Evolutionary conservation across 2,113 vertebrate species (phyloP), one percentile per base, ranked within the genome.

Genomic region (Xiphorhynchus elegans): DNA sequence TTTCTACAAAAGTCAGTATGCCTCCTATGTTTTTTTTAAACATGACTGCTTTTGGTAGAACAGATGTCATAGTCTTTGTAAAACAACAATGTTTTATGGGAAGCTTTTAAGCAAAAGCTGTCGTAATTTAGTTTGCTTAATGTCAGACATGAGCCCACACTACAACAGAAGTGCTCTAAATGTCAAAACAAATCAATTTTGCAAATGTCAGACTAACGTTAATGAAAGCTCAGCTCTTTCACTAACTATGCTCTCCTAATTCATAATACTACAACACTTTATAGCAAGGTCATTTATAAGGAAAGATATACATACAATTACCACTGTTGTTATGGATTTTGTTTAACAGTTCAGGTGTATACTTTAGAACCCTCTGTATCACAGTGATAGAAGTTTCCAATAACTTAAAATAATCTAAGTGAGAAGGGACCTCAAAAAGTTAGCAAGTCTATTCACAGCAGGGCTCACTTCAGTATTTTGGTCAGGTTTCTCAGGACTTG

Each of bases 151-250:
- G 81, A 92, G 89, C 88, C 95, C 76, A 59, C 75, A 89, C 83
- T 97, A 89, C 73, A 96, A 89, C 73, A 92, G 74, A 97, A 97
- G 68, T 97, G 84, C 60, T 97, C 72, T 96, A 98, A 98, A 98
- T 98, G 97, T 98, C 97, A 98, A 96, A 97, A 97, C 93, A 97
- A 98, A 98, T 97, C 97, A 98, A 96, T 97, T 98, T 97, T 97
- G 76, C 86, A 98, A 98, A 97, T 98, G 96, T 97, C 97, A 98
- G 58, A 83, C 37, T 3, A 1, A 79, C 86, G 92, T 97, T 97
- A 97, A 96, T 94, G 92, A 98, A 97, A 97, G 62, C 79, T 88
- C 35, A 82, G 21, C n/a, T 96, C 75, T 96, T 83, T 93, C 58
- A 77, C 60, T 75, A 89, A 93, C 37, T 26, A 90, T 91, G 21